phyloP scores from a whole-genome alignment of 2,113 vertebrate species.

The Silurus asotus region DNA sequence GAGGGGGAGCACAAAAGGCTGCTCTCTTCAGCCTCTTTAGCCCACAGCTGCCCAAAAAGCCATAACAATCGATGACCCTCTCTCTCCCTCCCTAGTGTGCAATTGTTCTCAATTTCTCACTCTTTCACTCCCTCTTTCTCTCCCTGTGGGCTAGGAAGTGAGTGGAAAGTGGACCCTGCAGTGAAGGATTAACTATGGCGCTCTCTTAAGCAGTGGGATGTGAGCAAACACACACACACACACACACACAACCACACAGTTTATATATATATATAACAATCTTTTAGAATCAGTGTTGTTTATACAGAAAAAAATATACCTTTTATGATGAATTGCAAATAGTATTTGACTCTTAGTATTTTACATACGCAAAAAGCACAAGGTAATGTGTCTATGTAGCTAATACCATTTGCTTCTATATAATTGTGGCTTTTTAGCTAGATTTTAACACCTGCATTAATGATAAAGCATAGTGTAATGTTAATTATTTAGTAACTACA shows the following conservation, averaged over 20 bases:
- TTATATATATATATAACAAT: too few relatives aligned
- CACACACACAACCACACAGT: background rate
- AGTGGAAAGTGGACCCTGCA: constrained; percentile 49
- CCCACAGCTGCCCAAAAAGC: constrained; percentile 37
- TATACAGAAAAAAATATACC: background rate
- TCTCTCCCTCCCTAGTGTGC: constrained; percentile 33
- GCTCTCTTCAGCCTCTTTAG: constrained; percentile 31
- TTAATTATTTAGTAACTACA: background rate
- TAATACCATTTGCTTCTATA: background rate
- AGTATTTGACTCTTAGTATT: background rate
- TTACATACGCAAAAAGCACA: background rate
- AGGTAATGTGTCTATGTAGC: background rate
- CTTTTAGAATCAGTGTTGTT: background rate
- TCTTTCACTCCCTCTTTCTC: constrained; percentile 9
- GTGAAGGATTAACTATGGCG: constrained; percentile 49
- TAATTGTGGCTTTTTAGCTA: background rate
- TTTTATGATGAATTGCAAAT: background rate
- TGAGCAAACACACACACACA: background rate
- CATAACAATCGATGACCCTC: constrained; percentile 47
- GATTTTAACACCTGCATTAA: background rate
- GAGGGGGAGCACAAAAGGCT: constrained; percentile 44
- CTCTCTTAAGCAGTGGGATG: constrained; percentile 40
- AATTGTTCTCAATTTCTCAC: constrained; percentile 21
- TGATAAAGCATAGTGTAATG: background rate
- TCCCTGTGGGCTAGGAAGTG: constrained; percentile 48